Evolutionary conservation across 2,888 invertebrate genomes (phyloP).

Genomic region (Halocaridina rubra): DNA sequence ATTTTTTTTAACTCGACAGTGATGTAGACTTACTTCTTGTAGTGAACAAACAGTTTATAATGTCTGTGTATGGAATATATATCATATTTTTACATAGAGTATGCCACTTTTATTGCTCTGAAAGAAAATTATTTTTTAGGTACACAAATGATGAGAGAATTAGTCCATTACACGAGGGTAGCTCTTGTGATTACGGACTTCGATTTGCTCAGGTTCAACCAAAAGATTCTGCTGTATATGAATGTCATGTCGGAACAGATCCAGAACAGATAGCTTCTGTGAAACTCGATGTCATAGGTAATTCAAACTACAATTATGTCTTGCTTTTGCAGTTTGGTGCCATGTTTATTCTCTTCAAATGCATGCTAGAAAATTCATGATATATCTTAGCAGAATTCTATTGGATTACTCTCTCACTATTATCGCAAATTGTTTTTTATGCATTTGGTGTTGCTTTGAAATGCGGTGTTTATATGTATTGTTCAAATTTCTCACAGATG

Average conservation of each 20-base stretch:
- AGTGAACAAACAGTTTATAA: no score
- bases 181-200: conserved; percentile 15
- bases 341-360: neutral
- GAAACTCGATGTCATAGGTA: conserved; percentile 32
- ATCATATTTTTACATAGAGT: no score
- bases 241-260: conserved; percentile 20
- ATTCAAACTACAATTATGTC: no score
- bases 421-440: neutral
- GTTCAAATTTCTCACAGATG: conserved; percentile 17
- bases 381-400: neutral
- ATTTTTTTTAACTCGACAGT: no score
- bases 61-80: no score
- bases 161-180: conserved; percentile 13
- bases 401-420: neutral
- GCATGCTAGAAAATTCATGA: neutral
- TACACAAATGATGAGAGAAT: conserved; percentile 34
- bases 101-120: no score
- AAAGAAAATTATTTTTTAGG: no score
- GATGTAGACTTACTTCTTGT: no score
- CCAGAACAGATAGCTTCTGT: conserved; percentile 24
- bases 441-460: neutral
- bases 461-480: neutral
- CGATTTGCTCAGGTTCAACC: conserved; percentile 15
- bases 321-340: no score
- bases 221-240: conserved; percentile 18